Conservation (phyloP, 1,140 invertebrate genomes). For the Kradibia gibbosae region DNA sequence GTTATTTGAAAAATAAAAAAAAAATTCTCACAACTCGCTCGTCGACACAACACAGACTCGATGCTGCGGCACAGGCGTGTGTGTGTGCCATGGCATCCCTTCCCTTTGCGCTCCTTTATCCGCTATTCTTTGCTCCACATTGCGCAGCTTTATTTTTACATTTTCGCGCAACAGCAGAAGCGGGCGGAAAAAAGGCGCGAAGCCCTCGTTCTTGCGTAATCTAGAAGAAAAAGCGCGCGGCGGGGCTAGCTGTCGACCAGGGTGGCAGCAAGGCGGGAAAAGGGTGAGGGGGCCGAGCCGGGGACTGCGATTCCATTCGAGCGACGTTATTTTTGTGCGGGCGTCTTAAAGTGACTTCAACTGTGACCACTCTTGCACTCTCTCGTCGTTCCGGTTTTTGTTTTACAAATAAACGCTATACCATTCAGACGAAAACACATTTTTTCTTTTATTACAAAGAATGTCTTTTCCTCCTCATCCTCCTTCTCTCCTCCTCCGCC, state of each 20-base stretch:
- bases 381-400: not conserved
- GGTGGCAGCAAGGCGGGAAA: not conserved
- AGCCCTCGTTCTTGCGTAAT: conserved; percentile 10
- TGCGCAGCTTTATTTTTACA: conserved; percentile 43
- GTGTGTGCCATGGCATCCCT: not conserved
- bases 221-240: not conserved
- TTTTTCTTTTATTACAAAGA: not conserved
- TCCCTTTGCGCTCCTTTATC: not conserved
- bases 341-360: conserved; percentile 36
- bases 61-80: not conserved
- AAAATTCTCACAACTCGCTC: no score
- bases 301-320: conserved; percentile 54
- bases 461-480: not conserved
- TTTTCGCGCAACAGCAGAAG: conserved; percentile 12
- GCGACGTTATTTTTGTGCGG: conserved; percentile 59
- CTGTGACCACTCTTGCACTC: conserved; percentile 50
- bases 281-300: conserved; percentile 41
- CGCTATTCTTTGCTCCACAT: conserved; percentile 11
- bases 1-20: no score
- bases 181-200: conserved; percentile 28
- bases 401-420: conserved; percentile 27
- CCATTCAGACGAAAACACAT: not conserved
- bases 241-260: not conserved
- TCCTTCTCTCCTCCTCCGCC: not conserved
- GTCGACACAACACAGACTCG: not conserved